Percentiles rank a stretch among this genome's conserved stretches.
Evolutionary conservation across 2,797 vertebrate genomes (phyloP).

Genomic region (Phyllotis vaccarum): DNA sequence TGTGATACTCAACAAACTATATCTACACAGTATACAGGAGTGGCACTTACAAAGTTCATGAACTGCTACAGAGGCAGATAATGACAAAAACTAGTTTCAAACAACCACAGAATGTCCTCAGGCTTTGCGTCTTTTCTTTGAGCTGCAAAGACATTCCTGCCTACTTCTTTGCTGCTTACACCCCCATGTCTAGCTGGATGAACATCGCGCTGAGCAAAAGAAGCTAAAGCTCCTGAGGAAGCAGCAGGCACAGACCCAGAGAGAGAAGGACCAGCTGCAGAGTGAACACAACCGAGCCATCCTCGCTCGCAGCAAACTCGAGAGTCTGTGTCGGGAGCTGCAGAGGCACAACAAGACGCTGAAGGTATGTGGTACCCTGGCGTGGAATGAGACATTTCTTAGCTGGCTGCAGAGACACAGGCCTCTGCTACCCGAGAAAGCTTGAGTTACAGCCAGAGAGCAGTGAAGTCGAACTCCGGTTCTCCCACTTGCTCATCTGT

Average conservation of each 20-base stretch:
- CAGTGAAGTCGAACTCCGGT: background rate
- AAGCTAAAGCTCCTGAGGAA: slow-evolving; percentile 91
- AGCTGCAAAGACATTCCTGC: background rate
- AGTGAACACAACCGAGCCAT: slow-evolving; percentile 90
- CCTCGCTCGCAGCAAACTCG: slow-evolving; percentile 93
- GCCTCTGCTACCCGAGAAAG: background rate
- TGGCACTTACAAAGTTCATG: background rate
- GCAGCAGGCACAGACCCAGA: slow-evolving; percentile 88
- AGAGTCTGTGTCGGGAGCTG: slow-evolving; percentile 94
- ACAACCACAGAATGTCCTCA: background rate
- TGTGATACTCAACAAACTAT: background rate
- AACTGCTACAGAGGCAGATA: background rate
- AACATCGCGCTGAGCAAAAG: slow-evolving; percentile 90
- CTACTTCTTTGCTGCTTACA: slow-evolving; percentile 25
- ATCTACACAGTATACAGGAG: background rate
- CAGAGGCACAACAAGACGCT: slow-evolving; percentile 95
- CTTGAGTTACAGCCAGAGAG: background rate
- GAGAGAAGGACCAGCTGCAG: slow-evolving; percentile 93
- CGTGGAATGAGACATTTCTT: background rate
- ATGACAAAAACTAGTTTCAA: background rate
- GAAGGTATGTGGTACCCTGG: slow-evolving; percentile 89
- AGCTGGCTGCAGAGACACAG: background rate
- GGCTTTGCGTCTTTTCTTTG: background rate
- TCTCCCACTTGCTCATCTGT: background rate
- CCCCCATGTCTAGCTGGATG: slow-evolving; percentile 87